These are phyloP conservation scores for Ambastaia sidthimunki DNA, from an alignment of 2,797 vertebrate genomes.

Conservation along the genomic window DNA sequence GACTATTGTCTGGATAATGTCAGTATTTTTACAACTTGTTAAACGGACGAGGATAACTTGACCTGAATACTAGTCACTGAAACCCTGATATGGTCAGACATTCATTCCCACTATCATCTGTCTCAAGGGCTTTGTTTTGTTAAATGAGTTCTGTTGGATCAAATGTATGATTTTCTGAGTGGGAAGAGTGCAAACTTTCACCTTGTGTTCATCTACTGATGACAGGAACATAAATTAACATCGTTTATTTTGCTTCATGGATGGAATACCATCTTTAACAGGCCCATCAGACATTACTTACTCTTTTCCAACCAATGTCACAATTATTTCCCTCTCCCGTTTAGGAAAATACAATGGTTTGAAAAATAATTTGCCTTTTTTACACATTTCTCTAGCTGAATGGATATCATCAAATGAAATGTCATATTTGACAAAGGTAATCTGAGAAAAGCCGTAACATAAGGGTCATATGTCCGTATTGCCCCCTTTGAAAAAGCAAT, in stretches of 20 bases:
- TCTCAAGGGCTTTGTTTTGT: neutral
- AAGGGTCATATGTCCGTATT: too few relatives aligned
- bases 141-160: neutral
- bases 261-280: neutral
- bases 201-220: neutral
- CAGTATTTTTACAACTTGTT: constrained; percentile 2
- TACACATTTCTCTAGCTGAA: too few relatives aligned
- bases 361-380: neutral
- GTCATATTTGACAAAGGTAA: neutral
- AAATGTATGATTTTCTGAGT: neutral
- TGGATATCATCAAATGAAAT: neutral
- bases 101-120: neutral
- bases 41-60: neutral
- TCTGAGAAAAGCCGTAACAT: neutral
- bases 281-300: neutral
- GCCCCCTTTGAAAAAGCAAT: too few relatives aligned
- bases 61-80: neutral
- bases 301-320: neutral
- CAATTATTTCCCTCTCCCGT: neutral
- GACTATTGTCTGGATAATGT: constrained; percentile 7
- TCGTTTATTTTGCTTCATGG: constrained; percentile 3
- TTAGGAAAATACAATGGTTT: neutral
- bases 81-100: neutral
- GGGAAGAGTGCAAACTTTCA: neutral
- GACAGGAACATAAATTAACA: neutral